Base-by-base conservation (phyloP, 2,113 vertebrate genomes). In the Helogale parvula region DNA sequence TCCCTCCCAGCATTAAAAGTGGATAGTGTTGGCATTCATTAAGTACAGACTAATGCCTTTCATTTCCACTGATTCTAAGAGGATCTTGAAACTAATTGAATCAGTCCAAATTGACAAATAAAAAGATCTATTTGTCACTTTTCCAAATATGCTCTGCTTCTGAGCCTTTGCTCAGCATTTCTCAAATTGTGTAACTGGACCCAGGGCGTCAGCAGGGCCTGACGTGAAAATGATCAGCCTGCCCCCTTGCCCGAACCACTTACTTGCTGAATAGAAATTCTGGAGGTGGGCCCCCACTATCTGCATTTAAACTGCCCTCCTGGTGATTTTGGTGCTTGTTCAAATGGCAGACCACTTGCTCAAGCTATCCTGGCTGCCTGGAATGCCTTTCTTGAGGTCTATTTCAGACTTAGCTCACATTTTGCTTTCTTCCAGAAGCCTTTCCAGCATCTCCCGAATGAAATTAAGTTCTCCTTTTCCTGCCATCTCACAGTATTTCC, bases 31-130 rank as follows among this genome's bases (percentile, higher is more conserved):
- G 96, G 88, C 91, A 86, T 90, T 96, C 77, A 54, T 97, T 72
- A 97, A 88, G 81, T 94, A 97, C 92, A 97, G 31, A 57, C 71
- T 88, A 33, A 4, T 0, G 38, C 45, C 79, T 63, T 17, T 97
- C 65, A 35, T 65, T 97, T 97, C 94, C 94, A 88, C 89, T 87
- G 29, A 86, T 77, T 96, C 4, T 86, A 95, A 97, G 93, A 95
- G 68, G 63, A 68, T 5, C 16, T 63, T 79, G 54, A 96, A 97
- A 65, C 60, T 35, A 81, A 92, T 25, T 77, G 52, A 97, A 96
- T 80, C 33, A 33, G 38, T 71, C 21, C 57, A 80, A 72, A 87
- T 2, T 14, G 81, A 94, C 63, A 93, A 90, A 94, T 79, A 82
- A 81, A 91, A 96, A n/a, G 10, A 63, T 71, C 47, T 84, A 9